These are phyloP conservation scores for Coreius guichenoti DNA, from an alignment of 2,797 vertebrate species.

Conservation along the genomic window DNA sequence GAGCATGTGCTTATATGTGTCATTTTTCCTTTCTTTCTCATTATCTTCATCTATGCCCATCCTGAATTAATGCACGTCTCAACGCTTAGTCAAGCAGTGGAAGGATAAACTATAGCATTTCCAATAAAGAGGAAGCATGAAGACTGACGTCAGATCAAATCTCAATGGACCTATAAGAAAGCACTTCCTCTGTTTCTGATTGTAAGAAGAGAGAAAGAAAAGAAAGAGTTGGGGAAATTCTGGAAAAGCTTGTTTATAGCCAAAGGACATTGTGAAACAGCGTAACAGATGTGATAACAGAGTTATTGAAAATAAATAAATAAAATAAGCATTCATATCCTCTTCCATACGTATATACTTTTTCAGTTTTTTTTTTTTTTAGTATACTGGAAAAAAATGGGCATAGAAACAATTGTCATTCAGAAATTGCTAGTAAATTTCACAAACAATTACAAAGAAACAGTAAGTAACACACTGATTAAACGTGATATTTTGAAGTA, in stretches of 20 bases:
- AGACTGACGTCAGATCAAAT: constrained; percentile 47
- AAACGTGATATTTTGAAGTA: not conserved
- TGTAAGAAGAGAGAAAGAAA: constrained; percentile 24
- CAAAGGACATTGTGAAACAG: constrained; percentile 40
- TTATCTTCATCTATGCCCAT: not conserved
- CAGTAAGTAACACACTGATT: not conserved
- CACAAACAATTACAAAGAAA: not conserved
- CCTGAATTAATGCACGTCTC: constrained; percentile 1
- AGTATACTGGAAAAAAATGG: not conserved
- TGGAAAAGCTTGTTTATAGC: constrained; percentile 39
- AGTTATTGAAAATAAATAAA: not conserved
- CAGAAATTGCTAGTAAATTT: not conserved
- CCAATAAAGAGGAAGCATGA: constrained; percentile 48
- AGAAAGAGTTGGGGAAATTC: constrained; percentile 33
- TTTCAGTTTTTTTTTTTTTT: too few species aligned
- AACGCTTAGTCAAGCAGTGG: constrained; percentile 22
- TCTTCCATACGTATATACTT: not conserved
- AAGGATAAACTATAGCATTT: constrained; percentile 31
- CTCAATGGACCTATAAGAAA: constrained; percentile 36
- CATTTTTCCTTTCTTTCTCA: constrained; percentile 6
- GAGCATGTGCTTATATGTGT: constrained; percentile 22
- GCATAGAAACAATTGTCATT: not conserved
- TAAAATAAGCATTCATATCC: not conserved
- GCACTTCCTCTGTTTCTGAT: constrained; percentile 33
- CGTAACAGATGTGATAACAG: not conserved